These are phyloP conservation scores for Leptoteleia sp. DNA, from an alignment of 1,140 invertebrate species.

Conservation along the genomic window DNA sequence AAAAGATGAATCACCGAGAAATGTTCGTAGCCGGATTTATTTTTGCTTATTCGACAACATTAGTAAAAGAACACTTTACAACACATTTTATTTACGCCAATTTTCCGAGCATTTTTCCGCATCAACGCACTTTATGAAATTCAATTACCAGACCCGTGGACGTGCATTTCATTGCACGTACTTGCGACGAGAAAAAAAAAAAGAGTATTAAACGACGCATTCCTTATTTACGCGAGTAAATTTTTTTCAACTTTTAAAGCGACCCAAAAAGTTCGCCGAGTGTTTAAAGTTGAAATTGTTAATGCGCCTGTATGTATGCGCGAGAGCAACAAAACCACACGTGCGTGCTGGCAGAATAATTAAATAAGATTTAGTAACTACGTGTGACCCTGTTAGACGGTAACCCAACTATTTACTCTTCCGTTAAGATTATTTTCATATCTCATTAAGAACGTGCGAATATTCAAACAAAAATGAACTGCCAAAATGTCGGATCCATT, in stretches of 20 bases:
- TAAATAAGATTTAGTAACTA: constrained; percentile 56
- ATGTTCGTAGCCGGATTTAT: too few species aligned
- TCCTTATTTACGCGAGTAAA: constrained; percentile 14
- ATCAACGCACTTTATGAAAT: too few species aligned
- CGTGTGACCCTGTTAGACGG: constrained; percentile 42
- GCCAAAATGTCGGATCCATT: neutral
- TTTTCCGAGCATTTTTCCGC: too few species aligned
- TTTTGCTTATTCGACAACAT: too few species aligned
- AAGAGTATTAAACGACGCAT: constrained; percentile 19
- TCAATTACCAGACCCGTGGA: too few species aligned
- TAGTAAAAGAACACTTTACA: too few species aligned
- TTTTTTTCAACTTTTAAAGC: constrained; percentile 20
- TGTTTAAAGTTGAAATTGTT: constrained; percentile 36
- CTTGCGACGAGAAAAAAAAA: too few species aligned
- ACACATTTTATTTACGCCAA: too few species aligned
- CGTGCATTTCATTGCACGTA: too few species aligned
- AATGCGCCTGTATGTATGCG: constrained; percentile 24
- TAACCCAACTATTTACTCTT: constrained; percentile 51
- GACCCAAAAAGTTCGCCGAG: constrained; percentile 18
- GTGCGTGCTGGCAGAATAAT: constrained; percentile 46
- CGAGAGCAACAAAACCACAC: constrained; percentile 43
- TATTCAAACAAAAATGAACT: constrained; percentile 13
- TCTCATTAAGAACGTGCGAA: constrained; percentile 18
- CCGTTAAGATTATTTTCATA: constrained; percentile 50
- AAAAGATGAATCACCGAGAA: too few species aligned